Evolutionary conservation across 2,797 vertebrate genomes (phyloP), one percentile per base, ranked within the genome.

Genomic region (Phrynocephalus forsythii): DNA sequence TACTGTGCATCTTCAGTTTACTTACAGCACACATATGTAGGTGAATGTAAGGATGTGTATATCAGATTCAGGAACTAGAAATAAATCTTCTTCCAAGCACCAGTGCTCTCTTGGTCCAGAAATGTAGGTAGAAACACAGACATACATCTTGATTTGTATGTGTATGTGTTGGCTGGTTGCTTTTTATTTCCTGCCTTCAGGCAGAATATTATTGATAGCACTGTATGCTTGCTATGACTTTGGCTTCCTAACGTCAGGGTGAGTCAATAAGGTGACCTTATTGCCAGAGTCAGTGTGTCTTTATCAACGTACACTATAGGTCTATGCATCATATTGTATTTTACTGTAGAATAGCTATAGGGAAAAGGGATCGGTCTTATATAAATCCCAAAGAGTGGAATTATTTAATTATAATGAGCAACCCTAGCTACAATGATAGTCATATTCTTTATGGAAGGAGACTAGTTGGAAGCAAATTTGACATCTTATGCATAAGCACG

Each of bases 181-280:
- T n/a, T 78, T 28, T 48, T 69, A 26, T 67, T 77, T 83, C 81
- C 66, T 87, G 73, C 73, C 86, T 44, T 69, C 9, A 78, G 50
- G 66, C 63, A 44, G 44, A 87, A 87, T 63, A 44, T 13, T 87
- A 87, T 83, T 60, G 81, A 78, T 52, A 68, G 7, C n/a, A 11
- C 56, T 69, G 44, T 24, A 87, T 33, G 66, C 30, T 72, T 69
- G 30, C 48, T 82, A 8, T 69, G 73, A 69, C 48, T 69, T 83
- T 24, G 77, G 48, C 73, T 83, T 87, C 79, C 48, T 69, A n/a
- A 76, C 48, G 63, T 81, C 26, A 77, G 66, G 63, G 48, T 81
- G 80, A 66, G 73, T 69, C 80, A 83, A 87, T 87, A 75, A 83
- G 75, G 72, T 87, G 86, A 87, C 75, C 80, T 87, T 83, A 77